phyloP scores from a whole-genome alignment of 2,113 vertebrate species.

The Pluvialis apricaria region DNA sequence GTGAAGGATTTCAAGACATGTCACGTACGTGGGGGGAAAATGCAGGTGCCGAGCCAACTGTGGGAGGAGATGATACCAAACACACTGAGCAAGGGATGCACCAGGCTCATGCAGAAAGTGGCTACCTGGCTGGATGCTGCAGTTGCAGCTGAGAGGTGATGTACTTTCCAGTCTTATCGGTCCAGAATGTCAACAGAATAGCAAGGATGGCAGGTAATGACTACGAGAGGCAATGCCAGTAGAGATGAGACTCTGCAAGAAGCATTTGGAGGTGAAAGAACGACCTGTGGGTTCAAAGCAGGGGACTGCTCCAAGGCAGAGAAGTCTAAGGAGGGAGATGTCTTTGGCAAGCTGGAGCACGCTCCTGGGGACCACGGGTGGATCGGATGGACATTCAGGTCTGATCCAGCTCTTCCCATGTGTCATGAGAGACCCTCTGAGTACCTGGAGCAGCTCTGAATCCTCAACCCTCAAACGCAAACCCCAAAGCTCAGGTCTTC shows the following conservation, averaged over 20 bases:
- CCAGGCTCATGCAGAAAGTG: neutral
- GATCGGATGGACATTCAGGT: neutral
- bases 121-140: neutral
- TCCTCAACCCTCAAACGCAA: neutral
- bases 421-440: neutral
- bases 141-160: neutral
- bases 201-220: neutral
- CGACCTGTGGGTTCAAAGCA: neutral
- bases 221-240: neutral
- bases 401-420: neutral
- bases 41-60: fast-evolving
- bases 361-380: neutral
- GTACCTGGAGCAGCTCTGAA: neutral
- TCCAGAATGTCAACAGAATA: neutral
- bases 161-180: neutral
- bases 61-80: neutral
- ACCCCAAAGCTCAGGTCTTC: neutral
- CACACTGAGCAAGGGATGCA: neutral
- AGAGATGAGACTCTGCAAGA: neutral
- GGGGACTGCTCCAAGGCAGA: neutral
- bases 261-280: neutral
- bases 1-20: neutral
- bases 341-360: neutral
- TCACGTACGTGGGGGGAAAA: neutral
- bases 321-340: neutral